These are phyloP conservation scores for Ailuropoda melanoleuca DNA, from an alignment of 2,113 vertebrate species.

Conservation along the genomic window DNA sequence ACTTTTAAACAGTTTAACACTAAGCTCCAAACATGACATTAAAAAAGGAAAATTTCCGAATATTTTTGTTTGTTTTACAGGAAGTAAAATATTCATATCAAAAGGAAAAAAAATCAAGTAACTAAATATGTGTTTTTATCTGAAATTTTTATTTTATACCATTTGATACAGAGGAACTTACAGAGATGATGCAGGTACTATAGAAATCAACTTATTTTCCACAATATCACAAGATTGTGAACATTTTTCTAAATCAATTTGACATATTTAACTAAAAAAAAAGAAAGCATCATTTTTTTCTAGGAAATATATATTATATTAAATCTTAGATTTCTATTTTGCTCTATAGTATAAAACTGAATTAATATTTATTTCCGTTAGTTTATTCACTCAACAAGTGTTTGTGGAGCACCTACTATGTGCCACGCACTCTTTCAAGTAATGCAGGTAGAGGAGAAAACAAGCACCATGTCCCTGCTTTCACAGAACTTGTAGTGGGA, in stretches of 20 bases:
- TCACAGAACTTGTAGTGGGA: not conserved
- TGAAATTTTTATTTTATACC: not conserved
- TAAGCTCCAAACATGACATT: not conserved
- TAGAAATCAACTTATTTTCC: not conserved
- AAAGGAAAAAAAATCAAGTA: not conserved
- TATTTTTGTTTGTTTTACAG: not conserved
- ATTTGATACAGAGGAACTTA: not conserved
- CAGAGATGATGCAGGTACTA: not conserved
- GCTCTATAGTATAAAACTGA: not conserved
- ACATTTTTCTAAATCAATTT: not conserved
- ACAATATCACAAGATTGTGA: not conserved
- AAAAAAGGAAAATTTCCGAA: not conserved
- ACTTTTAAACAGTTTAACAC: not conserved
- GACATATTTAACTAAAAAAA: not conserved
- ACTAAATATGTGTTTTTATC: not conserved
- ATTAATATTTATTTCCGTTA: not conserved
- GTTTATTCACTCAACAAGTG: not conserved
- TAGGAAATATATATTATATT: not conserved
- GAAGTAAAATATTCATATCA: not conserved
- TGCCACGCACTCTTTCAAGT: not conserved
- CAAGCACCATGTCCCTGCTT: not conserved
- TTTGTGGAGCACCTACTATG: not conserved
- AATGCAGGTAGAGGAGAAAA: not conserved
- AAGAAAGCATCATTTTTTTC: not conserved
- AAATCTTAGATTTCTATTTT: not conserved